These are phyloP conservation scores for Agelaius phoeniceus DNA, from an alignment of 2,113 vertebrate genomes.

Conservation along the genomic window DNA sequence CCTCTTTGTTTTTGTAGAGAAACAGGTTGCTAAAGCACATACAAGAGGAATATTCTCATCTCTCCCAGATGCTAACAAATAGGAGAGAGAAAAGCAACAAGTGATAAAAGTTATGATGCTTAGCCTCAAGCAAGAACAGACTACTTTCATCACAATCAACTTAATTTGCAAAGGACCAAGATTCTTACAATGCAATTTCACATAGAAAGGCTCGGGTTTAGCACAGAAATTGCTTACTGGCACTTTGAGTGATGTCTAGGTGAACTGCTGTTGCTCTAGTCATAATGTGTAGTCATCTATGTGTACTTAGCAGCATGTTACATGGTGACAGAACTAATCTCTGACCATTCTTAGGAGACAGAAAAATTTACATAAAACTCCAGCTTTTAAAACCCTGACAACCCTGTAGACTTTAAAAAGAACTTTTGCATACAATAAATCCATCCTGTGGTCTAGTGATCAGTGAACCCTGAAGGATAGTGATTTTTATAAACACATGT, in stretches of 20 bases:
- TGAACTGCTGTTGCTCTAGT: not conserved
- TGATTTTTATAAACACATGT: not conserved
- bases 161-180: not conserved
- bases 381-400: not conserved
- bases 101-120: not conserved
- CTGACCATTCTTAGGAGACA: not conserved
- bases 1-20: not conserved
- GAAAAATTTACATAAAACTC: not conserved
- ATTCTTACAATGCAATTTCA: not conserved
- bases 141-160: not conserved
- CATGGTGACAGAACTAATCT: not conserved
- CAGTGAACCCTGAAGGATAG: not conserved
- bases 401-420: not conserved
- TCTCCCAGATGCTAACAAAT: not conserved
- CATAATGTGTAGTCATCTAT: not conserved
- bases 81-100: not conserved
- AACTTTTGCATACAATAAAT: not conserved
- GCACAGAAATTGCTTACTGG: not conserved
- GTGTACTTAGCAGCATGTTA: not conserved
- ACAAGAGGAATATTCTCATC: not conserved
- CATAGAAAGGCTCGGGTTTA: not conserved
- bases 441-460: not conserved
- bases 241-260: not conserved
- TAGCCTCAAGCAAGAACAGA: not conserved
- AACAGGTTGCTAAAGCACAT: not conserved